A percentile compares a stretch with the other conserved stretches of the same genome.
Conservation (phyloP, 2,888 invertebrate species). For the Prenolepis imparis region DNA sequence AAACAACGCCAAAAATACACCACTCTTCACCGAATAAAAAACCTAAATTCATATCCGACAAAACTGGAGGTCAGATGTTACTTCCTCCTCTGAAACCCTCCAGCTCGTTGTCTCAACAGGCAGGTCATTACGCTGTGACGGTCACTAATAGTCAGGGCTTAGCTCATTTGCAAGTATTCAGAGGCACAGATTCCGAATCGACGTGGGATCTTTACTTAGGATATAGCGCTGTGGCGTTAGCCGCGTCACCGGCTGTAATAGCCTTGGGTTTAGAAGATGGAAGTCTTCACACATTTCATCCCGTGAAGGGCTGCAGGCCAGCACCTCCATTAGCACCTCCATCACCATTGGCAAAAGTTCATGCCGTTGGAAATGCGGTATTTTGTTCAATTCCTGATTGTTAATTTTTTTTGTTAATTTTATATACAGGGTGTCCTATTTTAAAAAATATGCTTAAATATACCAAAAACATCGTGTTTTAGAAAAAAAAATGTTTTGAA, state of each 20-base stretch:
- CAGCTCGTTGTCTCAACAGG: constrained; percentile 82
- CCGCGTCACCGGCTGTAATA: constrained; percentile 83
- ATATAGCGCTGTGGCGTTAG: constrained; percentile 83
- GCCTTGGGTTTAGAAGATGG: constrained; percentile 84
- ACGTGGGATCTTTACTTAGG: constrained; percentile 84
- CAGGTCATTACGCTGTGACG: constrained; percentile 84
- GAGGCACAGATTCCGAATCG: constrained; percentile 82
- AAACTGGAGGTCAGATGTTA: constrained; percentile 77
- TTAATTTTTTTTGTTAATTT: background rate
- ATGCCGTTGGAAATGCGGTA: constrained; percentile 84
- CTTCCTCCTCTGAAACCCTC: constrained; percentile 82
- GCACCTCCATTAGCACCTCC: constrained; percentile 84
- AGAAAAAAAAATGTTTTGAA: too few relatives aligned
- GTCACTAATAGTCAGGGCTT: constrained; percentile 83
- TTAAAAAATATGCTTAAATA: too few relatives aligned
- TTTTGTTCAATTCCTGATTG: constrained; percentile 11
- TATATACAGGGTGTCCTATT: too few relatives aligned
- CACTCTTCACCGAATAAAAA: constrained; percentile 77
- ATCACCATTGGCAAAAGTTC: constrained; percentile 83
- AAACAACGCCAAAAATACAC: constrained; percentile 74
- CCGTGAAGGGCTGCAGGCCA: constrained; percentile 82
- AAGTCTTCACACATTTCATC: constrained; percentile 83
- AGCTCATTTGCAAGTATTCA: constrained; percentile 83
- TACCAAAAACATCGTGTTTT: too few relatives aligned
- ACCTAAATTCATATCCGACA: constrained; percentile 80